Evolutionary conservation across 2,888 invertebrate genomes (phyloP).

Genomic region (Ferrisia virgata): DNA sequence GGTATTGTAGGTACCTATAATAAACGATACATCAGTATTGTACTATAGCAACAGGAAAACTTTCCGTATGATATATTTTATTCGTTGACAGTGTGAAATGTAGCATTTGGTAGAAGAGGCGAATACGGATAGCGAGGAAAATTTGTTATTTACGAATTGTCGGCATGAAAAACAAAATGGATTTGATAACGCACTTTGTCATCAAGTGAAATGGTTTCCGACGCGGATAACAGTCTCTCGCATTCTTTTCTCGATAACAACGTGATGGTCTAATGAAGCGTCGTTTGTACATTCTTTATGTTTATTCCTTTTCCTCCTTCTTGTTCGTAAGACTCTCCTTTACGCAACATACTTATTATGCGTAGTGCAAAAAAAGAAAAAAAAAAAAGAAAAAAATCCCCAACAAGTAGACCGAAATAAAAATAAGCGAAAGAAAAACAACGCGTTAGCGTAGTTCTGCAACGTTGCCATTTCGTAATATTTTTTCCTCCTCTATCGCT

Average conservation of each 20-base stretch:
- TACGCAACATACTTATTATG: neutral
- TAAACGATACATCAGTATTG: slow-evolving; percentile 25
- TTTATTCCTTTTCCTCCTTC: neutral
- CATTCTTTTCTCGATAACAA: slow-evolving; percentile 4
- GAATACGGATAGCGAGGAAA: slow-evolving; percentile 10
- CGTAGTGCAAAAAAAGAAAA: neutral
- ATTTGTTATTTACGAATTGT: slow-evolving; percentile 28
- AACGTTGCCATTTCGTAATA: neutral
- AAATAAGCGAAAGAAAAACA: no score
- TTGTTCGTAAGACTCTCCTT: neutral
- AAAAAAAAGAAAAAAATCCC: neutral
- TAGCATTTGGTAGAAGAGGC: slow-evolving; percentile 19
- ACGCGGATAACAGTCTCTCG: neutral
- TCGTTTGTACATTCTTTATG: neutral
- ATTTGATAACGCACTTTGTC: slow-evolving; percentile 28
- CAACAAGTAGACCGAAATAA: no score
- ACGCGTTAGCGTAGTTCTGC: neutral
- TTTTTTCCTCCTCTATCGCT: neutral
- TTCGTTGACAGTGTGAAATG: slow-evolving; percentile 26
- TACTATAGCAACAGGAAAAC: slow-evolving; percentile 27
- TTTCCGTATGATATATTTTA: slow-evolving; percentile 28
- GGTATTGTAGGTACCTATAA: neutral
- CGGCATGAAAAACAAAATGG: slow-evolving; percentile 26
- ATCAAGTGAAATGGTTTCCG: slow-evolving; percentile 15
- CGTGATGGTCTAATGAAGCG: slow-evolving; percentile 22